A percentile compares a stretch with the other conserved stretches of the same genome.
These are phyloP conservation scores for Drosophila flavopinicola DNA, from an alignment of 2,888 invertebrate species.

Conservation along the genomic window DNA sequence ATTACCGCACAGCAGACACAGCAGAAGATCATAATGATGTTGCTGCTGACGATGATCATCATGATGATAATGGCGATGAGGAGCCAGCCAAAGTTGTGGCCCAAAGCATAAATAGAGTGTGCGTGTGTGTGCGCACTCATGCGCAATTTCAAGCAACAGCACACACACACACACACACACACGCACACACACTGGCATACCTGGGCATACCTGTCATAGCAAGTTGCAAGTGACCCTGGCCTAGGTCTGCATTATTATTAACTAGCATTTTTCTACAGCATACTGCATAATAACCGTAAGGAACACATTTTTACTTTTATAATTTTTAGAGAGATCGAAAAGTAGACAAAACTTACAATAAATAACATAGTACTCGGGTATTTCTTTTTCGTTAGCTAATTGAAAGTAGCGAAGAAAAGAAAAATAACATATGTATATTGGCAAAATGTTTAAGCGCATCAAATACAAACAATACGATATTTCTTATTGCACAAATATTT, in stretches of 20 bases:
- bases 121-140: conserved; percentile 50
- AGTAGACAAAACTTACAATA: not conserved
- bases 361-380: no score
- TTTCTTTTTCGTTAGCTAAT: no score
- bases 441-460: no score
- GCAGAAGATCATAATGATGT: conserved; percentile 22
- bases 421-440: no score
- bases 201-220: conserved; percentile 26
- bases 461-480: no score
- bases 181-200: conserved; percentile 10
- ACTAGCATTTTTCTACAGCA: conserved; percentile 10
- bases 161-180: conserved; percentile 17
- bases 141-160: conserved; percentile 65
- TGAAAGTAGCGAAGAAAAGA: no score
- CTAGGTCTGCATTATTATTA: conserved; percentile 55
- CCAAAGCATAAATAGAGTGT: conserved; percentile 33
- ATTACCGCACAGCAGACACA: conserved; percentile 64
- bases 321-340: no score
- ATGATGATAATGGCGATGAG: conserved; percentile 26
- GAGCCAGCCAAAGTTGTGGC: conserved; percentile 46
- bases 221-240: conserved; percentile 48
- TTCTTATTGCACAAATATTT: no score
- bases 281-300: not conserved
- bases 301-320: not conserved
- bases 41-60: conserved; percentile 4